A percentile compares a stretch with the other conserved stretches of the same genome.
Evolutionary conservation across 2,888 invertebrate species (phyloP).

Genomic region (Ferrisia virgata): DNA sequence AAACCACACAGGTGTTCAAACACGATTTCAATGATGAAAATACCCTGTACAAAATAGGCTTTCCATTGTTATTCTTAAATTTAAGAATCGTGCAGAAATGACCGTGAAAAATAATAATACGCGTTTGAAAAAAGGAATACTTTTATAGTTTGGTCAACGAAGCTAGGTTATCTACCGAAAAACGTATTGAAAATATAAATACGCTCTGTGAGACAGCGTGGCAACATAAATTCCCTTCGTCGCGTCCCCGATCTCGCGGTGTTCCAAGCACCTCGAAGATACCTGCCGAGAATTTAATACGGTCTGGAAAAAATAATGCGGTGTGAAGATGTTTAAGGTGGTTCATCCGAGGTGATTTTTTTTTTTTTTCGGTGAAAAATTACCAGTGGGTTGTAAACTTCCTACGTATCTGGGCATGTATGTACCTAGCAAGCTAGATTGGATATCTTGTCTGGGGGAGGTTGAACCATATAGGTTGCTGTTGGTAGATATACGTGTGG

Average conservation of each 20-base stretch:
- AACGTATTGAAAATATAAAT: conserved; percentile 12
- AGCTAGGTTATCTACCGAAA: not conserved
- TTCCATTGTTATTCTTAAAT: conserved; percentile 21
- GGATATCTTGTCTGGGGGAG: too few species aligned
- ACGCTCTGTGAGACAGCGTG: conserved; percentile 32
- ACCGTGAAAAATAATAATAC: conserved; percentile 27
- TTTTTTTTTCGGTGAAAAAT: not conserved
- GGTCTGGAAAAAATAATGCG: conserved; percentile 34
- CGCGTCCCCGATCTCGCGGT: not conserved
- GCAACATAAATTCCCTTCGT: conserved; percentile 37
- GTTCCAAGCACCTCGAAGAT: not conserved
- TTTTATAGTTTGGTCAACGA: conserved; percentile 27
- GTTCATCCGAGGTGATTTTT: conserved; percentile 22
- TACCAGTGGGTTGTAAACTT: conserved; percentile 20
- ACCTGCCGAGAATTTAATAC: conserved; percentile 41
- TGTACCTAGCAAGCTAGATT: too few species aligned
- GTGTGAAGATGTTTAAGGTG: conserved; percentile 40
- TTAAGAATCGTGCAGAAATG: conserved; percentile 35
- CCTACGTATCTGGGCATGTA: not conserved
- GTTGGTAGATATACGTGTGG: too few species aligned
- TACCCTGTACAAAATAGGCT: conserved; percentile 1
- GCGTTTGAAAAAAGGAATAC: not conserved
- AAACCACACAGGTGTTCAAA: conserved; percentile 14
- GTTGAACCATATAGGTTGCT: not conserved
- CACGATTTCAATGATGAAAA: not conserved